phyloP scores from a whole-genome alignment of 2,888 invertebrate species.

The Formica aserva region DNA sequence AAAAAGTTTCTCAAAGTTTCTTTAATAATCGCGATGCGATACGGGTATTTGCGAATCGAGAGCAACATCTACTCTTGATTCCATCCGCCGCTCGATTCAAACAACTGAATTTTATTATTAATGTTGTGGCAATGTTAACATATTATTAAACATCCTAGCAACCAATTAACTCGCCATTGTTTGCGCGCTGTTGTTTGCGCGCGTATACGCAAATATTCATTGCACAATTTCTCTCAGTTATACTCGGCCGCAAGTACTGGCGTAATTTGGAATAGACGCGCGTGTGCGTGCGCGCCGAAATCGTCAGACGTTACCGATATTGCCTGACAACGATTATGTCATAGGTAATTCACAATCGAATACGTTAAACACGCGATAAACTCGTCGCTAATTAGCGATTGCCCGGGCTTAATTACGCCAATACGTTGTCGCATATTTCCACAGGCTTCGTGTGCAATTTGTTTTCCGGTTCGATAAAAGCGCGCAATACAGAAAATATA shows the following conservation, averaged over 20 bases:
- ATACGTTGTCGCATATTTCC: conserved; percentile 44
- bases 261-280: conserved; percentile 49
- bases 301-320: conserved; percentile 42
- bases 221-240: conserved; percentile 47
- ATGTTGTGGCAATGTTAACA: conserved; percentile 13
- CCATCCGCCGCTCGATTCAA: background rate
- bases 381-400: conserved; percentile 43
- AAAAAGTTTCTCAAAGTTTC: background rate
- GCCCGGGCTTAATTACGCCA: conserved; percentile 40
- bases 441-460: conserved; percentile 24
- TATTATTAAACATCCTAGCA: conserved; percentile 29
- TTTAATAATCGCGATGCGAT: background rate
- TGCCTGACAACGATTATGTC: conserved; percentile 42
- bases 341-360: conserved; percentile 29
- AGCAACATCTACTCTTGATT: background rate
- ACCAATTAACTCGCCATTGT: conserved; percentile 31
- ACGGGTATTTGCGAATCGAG: background rate
- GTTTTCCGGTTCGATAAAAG: conserved; percentile 7
- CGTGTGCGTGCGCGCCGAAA: background rate
- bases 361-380: conserved; percentile 11
- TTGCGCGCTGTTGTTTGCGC: background rate
- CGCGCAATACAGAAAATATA: background rate
- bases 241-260: conserved; percentile 43
- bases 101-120: conserved; percentile 25
- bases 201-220: conserved; percentile 42